Evolutionary conservation across 1,140 invertebrate genomes (phyloP), one percentile per base, ranked within the genome.

Genomic region (Lordiphosa clarofinis): DNA sequence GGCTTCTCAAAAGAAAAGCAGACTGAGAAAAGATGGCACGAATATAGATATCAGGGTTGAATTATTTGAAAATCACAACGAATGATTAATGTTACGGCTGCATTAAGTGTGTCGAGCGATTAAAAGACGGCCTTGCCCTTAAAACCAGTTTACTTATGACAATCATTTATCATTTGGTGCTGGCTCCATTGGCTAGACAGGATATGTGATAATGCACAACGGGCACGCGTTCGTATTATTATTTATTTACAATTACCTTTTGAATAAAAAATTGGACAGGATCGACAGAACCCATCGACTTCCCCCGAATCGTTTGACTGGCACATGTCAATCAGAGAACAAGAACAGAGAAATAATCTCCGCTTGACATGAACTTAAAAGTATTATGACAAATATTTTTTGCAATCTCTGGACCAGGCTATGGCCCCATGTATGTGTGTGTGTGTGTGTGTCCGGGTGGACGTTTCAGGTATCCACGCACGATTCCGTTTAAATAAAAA

Each of bases 331-430:
- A 84, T 84, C 78, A 84, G 61, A 66, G 42, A 43, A n/a, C 64
- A 46, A 47, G 50, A 61, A 55, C 78, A 84, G 57, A 59, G 55
- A 56, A 71, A 86, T 84, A 84, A 84, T 84, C 78, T 84, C 58
- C 54, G 60, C 53, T 71, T 69, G 78, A 75, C 79, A 78, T 67
- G 78, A 70, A 73, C 78, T 84, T 78, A 86, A 84, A 84, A 78
- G 78, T 84, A 73, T 84, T 84, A 84, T 84, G 78, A 86, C 78
- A 84, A 84, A 84, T 84, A 84, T 84, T 78, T 84, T 78, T 84
- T 55, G 58, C 64, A 71, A 78, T 84, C 78, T 82, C 56, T 72
- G 67, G 33, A 28, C 35, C 63, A 37, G 46, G 21, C 21, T 1
- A 6, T 49, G 10, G 44, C 31, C 46, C 31, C 15, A 40, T 42